A percentile compares a stretch with the other conserved stretches of the same genome.
Conservation (phyloP, 2,888 invertebrate species). For the Eupithecia dodoneata region DNA sequence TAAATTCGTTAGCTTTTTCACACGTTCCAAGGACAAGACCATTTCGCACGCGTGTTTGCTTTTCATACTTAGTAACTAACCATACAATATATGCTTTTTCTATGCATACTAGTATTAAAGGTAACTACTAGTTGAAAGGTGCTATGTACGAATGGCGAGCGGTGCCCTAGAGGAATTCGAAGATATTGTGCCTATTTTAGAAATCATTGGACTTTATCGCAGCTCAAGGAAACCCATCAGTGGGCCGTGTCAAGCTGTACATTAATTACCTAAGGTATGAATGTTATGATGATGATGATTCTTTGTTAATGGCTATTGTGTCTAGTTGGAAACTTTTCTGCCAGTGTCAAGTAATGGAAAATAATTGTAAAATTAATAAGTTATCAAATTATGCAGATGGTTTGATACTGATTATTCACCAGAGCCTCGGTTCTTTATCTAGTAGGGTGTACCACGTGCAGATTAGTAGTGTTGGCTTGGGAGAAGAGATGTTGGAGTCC, state of each 20-base stretch:
- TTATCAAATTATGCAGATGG: no score
- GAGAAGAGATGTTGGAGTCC: no score
- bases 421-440: no score
- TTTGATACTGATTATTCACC: no score
- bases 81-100: no score
- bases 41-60: background rate
- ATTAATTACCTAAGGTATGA: background rate
- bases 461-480: no score
- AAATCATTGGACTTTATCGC: background rate
- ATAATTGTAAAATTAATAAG: no score
- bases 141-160: background rate
- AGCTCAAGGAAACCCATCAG: background rate
- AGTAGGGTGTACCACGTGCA: no score
- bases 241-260: background rate
- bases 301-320: no score
- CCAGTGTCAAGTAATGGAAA: no score
- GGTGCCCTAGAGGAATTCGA: background rate
- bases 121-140: background rate
- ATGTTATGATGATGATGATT: background rate
- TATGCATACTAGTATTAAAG: no score
- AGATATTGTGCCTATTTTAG: background rate
- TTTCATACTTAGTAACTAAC: background rate
- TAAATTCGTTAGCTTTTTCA: slow-evolving; percentile 3
- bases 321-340: no score
- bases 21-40: background rate